Base-by-base conservation (phyloP, 2,888 invertebrate species). In the Lomographa bimaculata region DNA sequence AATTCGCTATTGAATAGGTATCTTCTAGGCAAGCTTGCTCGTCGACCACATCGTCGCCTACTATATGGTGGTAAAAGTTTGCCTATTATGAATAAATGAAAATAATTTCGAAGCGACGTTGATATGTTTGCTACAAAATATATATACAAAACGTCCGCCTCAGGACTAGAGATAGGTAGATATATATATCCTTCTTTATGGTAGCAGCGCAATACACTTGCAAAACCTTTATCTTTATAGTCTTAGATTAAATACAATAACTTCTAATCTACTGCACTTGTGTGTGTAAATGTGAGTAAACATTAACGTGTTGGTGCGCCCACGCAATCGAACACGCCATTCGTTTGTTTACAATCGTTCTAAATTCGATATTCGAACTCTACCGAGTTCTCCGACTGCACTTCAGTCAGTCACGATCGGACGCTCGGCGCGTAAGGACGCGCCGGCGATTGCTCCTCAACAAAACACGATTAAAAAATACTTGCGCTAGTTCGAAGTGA, bases 391-490 rank as follows among this genome's bases (percentile, higher is more conserved):
- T 14, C 21, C 17, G 23, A n/a, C 43, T 20, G 7, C 28, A 34
- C n/a, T n/a, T n/a, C n/a, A n/a, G 43, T 53, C 77, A 83, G 82
- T 85, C 48, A 46, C 39, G 62, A 49, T 52, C 33, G 33, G 51
- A 56, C 71, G 65, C 61, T 66, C 71, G 64, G 42, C 57, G 67
- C 58, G 77, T 30, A 33, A 45, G 52, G 58, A 60, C 76, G 78
- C 58, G 68, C 63, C 51, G 34, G 42, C 46, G 34, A 29, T 25
- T 19, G 50, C 37, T 50, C 35, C 38, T 25, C 39, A 27, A 21
- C 40, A 7, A 9, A 32, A 35, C 35, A 25, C 29, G 43, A 43
- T 48, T 46, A 23, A 39, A 41, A 43, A 45, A 45, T 43, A 46
- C 36, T 40, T 28, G 44, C 28, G 42, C 25, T 8, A 7, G 32